Conservation (phyloP, 2,888 invertebrate genomes). For the Melanchra persicariae region DNA sequence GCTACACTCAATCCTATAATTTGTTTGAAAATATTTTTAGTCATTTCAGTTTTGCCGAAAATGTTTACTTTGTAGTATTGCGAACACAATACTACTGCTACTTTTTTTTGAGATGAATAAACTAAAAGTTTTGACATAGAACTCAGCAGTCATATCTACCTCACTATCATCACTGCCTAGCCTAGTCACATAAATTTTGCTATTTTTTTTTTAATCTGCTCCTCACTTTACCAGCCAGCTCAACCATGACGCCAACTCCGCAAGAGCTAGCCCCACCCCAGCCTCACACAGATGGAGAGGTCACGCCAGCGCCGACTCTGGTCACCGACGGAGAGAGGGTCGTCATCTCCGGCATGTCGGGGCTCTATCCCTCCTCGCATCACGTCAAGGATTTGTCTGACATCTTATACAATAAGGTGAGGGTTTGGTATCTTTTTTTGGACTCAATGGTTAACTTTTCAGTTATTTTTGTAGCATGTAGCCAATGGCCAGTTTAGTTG, state of each 20-base stretch:
- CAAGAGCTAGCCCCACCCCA: conserved; percentile 42
- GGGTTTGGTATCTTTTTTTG: neutral
- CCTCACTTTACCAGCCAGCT: conserved; percentile 17
- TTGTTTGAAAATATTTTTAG: neutral
- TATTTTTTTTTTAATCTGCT: neutral
- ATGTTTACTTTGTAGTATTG: neutral
- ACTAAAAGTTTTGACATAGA: neutral
- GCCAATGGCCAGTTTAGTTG: neutral
- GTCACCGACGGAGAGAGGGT: conserved; percentile 38
- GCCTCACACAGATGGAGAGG: neutral
- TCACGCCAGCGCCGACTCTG: neutral
- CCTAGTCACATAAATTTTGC: neutral
- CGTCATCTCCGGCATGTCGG: conserved; percentile 73
- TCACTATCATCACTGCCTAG: neutral
- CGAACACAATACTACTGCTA: neutral
- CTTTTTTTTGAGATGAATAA: neutral
- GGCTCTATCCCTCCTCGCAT: conserved; percentile 69
- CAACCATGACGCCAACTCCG: conserved; percentile 55
- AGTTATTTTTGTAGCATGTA: neutral
- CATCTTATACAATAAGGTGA: conserved; percentile 66
- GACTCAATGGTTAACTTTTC: neutral
- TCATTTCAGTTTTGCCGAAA: neutral
- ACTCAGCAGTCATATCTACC: neutral
- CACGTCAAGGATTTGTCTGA: conserved; percentile 64
- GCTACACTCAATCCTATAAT: neutral